Conservation (phyloP, 2,797 vertebrate species). For the Octomys mimax region DNA sequence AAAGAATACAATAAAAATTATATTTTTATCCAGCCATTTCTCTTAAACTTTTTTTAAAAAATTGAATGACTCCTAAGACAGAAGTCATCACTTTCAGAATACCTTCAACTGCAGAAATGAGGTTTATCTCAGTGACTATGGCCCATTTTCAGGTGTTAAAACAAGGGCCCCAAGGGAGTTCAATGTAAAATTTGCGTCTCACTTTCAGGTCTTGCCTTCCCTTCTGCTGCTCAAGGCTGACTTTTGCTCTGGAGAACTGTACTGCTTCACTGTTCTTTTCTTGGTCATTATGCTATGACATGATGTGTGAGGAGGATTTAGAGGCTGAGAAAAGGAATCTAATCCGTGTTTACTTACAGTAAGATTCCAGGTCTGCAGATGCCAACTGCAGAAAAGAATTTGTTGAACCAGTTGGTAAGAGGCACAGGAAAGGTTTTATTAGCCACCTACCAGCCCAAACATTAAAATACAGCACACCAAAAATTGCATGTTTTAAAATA, state of each 20-base stretch:
- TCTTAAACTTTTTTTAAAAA: constrained; percentile 20
- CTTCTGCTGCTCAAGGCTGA: not conserved
- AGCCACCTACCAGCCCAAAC: not conserved
- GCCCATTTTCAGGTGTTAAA: not conserved
- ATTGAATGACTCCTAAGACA: not conserved
- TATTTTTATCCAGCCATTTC: constrained; percentile 15
- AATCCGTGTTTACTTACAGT: not conserved
- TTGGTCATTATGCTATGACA: not conserved
- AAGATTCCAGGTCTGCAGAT: not conserved
- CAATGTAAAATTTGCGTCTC: constrained; percentile 12
- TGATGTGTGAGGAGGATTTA: not conserved
- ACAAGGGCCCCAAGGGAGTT: not conserved
- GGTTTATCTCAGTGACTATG: constrained; percentile 6
- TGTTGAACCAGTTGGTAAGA: not conserved
- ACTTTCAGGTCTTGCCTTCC: not conserved
- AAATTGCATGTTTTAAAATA: not conserved
- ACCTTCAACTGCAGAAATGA: not conserved
- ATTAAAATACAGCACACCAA: not conserved
- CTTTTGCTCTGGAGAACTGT: not conserved
- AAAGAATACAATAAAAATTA: not conserved
- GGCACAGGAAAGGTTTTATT: not conserved
- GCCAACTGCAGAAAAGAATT: not conserved
- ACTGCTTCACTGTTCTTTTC: not conserved
- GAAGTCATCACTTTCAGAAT: constrained; percentile 1
- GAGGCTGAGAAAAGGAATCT: not conserved